phyloP scores from a whole-genome alignment of 1,140 invertebrate species.

The Zaprionus nigranus region DNA sequence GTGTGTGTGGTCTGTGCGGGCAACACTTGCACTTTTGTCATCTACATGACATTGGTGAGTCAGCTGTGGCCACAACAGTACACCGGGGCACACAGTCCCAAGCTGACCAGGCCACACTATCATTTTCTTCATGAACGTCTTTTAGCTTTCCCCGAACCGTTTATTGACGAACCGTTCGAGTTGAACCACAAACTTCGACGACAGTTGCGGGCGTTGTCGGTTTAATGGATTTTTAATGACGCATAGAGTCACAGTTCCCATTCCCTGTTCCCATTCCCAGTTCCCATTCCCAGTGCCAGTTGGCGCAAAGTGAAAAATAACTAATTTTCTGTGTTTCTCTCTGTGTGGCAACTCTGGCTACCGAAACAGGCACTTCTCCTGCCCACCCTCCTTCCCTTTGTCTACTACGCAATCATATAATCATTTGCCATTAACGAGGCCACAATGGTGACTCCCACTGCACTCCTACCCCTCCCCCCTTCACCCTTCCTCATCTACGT shows the following conservation, averaged over 20 bases:
- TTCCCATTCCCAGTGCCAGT: background rate
- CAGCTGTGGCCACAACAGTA: slow-evolving; percentile 5
- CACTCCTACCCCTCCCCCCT: background rate
- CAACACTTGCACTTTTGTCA: slow-evolving; percentile 29
- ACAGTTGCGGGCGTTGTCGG: slow-evolving; percentile 47
- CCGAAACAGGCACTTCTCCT: background rate
- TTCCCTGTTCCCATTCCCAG: slow-evolving; percentile 40
- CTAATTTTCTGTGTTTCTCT: slow-evolving; percentile 53
- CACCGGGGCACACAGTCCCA: background rate
- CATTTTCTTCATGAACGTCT: background rate
- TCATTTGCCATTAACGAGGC: slow-evolving; percentile 23
- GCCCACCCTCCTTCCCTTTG: background rate
- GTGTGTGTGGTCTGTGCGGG: slow-evolving; percentile 14
- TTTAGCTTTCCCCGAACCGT: slow-evolving; percentile 19
- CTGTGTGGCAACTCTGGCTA: no score
- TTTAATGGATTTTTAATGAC: slow-evolving; percentile 79
- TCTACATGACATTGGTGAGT: background rate
- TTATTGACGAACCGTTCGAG: slow-evolving; percentile 13
- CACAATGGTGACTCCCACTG: slow-evolving; percentile 4
- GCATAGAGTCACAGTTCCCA: slow-evolving; percentile 61
- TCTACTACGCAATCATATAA: slow-evolving; percentile 54
- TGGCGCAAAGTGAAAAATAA: slow-evolving; percentile 66
- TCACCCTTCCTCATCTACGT: background rate
- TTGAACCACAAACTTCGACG: slow-evolving; percentile 31
- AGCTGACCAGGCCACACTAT: slow-evolving; percentile 28